Percentiles rank a stretch among this genome's conserved stretches.
These are phyloP conservation scores for Catostomus latipinnis DNA, from an alignment of 2,797 vertebrate species.

Conservation along the genomic window DNA sequence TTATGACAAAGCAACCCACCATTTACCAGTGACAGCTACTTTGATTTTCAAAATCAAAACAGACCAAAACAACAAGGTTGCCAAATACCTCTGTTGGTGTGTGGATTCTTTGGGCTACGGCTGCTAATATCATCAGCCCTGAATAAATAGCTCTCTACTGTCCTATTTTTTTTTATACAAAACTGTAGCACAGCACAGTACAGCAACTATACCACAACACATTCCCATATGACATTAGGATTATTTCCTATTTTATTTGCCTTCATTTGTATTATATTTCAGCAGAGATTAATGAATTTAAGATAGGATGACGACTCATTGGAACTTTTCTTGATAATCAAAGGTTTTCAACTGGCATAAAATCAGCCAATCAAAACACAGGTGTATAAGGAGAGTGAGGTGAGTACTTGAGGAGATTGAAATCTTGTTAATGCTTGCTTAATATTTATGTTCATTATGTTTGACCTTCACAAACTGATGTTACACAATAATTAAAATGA, in stretches of 20 bases:
- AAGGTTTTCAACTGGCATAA: background rate
- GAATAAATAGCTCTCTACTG: slow-evolving; percentile 9
- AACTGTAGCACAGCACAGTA: background rate
- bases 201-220: background rate
- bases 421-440: background rate
- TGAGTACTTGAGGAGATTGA: background rate
- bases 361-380: slow-evolving; percentile 19
- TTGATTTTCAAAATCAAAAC: slow-evolving; percentile 33
- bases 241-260: background rate
- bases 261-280: background rate
- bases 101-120: background rate
- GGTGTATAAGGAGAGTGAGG: background rate
- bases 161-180: background rate
- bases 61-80: background rate
- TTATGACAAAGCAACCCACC: slow-evolving; percentile 16
- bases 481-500: background rate
- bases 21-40: slow-evolving; percentile 12
- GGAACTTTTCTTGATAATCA: background rate
- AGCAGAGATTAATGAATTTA: background rate
- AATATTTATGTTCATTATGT: background rate
- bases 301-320: background rate
- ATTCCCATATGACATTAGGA: slow-evolving; percentile 15
- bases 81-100: background rate
- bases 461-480: background rate
- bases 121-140: slow-evolving; percentile 34